Conservation (phyloP, 2,797 vertebrate species). For the Geotrypetes seraphini region DNA sequence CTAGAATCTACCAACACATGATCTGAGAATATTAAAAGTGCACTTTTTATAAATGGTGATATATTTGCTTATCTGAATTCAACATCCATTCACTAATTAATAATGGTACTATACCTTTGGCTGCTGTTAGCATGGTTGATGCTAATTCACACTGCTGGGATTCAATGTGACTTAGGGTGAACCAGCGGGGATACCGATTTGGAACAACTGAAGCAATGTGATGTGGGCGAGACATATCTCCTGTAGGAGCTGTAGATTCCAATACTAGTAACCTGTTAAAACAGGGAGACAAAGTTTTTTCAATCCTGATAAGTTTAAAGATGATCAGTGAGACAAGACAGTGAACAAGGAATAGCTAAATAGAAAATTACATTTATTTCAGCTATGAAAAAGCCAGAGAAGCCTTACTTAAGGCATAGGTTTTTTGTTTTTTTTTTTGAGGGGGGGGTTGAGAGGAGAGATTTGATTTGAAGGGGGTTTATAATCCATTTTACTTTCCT, state of each 20-base stretch:
- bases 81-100: too few species aligned
- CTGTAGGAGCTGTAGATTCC: constrained; percentile 76
- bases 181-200: constrained; percentile 92
- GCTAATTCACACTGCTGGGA: constrained; percentile 98
- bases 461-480: too few species aligned
- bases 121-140: constrained; percentile 96
- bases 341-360: too few species aligned
- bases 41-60: constrained; percentile 5
- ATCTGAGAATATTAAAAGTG: too few species aligned
- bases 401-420: not conserved
- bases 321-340: too few species aligned
- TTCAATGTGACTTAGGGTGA: constrained; percentile 96
- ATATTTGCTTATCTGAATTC: too few species aligned
- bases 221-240: constrained; percentile 80
- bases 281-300: constrained; percentile 1
- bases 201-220: constrained; percentile 88
- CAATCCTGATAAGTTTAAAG: not conserved
- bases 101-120: constrained; percentile 78
- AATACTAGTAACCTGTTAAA: constrained; percentile 80
- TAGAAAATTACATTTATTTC: not conserved
- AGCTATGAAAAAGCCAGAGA: not conserved
- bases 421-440: too few species aligned
- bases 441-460: too few species aligned
- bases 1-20: not conserved
- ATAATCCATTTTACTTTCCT: too few species aligned